Base-by-base conservation (phyloP, 2,797 vertebrate genomes). In the Apogon hyalosoma region DNA sequence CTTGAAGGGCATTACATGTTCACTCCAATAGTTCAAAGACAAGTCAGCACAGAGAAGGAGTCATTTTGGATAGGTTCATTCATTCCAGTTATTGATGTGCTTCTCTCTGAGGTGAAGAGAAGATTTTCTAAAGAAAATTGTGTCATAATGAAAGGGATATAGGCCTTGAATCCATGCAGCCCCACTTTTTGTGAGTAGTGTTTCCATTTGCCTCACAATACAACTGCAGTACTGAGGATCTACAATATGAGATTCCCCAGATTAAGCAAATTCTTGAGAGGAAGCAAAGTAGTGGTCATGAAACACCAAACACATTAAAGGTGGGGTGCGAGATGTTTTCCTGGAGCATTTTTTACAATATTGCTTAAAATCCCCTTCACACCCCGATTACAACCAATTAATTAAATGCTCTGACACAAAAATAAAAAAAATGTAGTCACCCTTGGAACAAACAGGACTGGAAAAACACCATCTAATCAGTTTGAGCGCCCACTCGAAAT, bases 201-300 rank as follows among this genome's bases (percentile, higher is more conserved):
- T n/a, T n/a, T n/a, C n/a, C n/a, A n/a, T n/a, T n/a, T n/a, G n/a
- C n/a, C n/a, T n/a, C n/a, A n/a, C n/a, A n/a, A n/a, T n/a, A n/a
- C n/a, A n/a, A n/a, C 46, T 39, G 7, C 18, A 31, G 45, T 55
- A 19, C 60, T 78, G 63, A n/a, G n/a, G n/a, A n/a, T n/a, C n/a
- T n/a, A n/a, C n/a, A n/a, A 53, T 59, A 56, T 72, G 57, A 70
- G n/a, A 57, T 66, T 7, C 61, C 60, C 3, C 69, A 73, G 18
- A 59, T 71, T 43, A 71, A 64, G 15, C 11, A 1, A 1, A 60
- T 79, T 31, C 15, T 73, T 36, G 16, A 63, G 0, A 73, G 73
- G 60, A 70, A 77, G 48, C 7, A 49, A 74, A 64, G 13, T 38
- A 51, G 43, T 70, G 66, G 62, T 7, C 14, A 2, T 36, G 47